phyloP scores from a whole-genome alignment of 1,140 invertebrate species.

The Drosophila kanapiae region DNA sequence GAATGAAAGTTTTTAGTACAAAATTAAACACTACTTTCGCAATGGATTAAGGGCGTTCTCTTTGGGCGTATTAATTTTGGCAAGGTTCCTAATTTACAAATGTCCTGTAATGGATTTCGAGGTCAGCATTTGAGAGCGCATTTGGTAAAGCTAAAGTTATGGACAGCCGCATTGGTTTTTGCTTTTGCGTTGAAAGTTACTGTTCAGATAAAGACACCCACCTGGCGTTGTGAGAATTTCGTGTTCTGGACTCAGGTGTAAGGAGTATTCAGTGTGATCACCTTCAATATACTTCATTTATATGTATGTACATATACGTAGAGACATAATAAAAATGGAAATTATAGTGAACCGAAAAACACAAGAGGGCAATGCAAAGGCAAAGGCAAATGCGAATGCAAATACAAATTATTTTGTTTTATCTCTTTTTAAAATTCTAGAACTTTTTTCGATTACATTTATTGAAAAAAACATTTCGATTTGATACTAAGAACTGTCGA shows the following conservation, averaged over 20 bases:
- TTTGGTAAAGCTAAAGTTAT: slow-evolving; percentile 39
- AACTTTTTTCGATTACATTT: slow-evolving; percentile 27
- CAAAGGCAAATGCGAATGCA: slow-evolving; percentile 16
- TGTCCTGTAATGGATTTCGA: slow-evolving; percentile 19
- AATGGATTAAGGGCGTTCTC: slow-evolving; percentile 6
- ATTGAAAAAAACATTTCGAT: slow-evolving; percentile 15
- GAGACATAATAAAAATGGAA: slow-evolving; percentile 48
- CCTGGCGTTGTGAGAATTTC: slow-evolving; percentile 45
- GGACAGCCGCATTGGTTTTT: slow-evolving; percentile 11
- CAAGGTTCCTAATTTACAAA: slow-evolving; percentile 27
- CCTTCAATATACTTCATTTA: slow-evolving; percentile 56
- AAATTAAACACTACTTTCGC: slow-evolving; percentile 28
- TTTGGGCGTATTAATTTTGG: slow-evolving; percentile 9
- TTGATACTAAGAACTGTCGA: slow-evolving; percentile 22
- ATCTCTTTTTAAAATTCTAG: slow-evolving; percentile 23
- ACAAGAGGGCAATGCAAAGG: slow-evolving; percentile 14
- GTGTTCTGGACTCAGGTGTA: slow-evolving; percentile 58
- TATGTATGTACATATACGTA: slow-evolving; percentile 30
- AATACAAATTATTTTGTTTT: slow-evolving; percentile 12
- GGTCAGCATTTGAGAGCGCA: slow-evolving; percentile 24
- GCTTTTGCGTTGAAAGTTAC: slow-evolving; percentile 29
- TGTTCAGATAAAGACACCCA: slow-evolving; percentile 35
- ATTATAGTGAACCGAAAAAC: slow-evolving; percentile 45
- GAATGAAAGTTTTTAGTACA: neutral
- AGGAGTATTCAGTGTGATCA: slow-evolving; percentile 59